These are phyloP conservation scores for Rhadinocentrus ornatus DNA, from an alignment of 2,797 vertebrate genomes.

Conservation along the genomic window DNA sequence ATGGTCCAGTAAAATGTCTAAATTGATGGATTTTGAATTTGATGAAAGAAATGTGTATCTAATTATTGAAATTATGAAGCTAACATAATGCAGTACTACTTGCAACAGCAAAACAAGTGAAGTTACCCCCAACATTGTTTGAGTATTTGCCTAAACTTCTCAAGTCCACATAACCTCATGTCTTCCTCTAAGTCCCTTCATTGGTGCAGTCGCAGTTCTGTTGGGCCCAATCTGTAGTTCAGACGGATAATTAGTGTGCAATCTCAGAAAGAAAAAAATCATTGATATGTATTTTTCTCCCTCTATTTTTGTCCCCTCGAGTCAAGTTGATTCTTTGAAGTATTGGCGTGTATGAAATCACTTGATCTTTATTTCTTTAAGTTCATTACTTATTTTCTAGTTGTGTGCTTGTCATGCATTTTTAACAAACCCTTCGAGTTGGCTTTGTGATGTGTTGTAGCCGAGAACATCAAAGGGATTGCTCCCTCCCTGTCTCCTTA, in stretches of 20 bases:
- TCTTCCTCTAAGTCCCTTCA: slow-evolving; percentile 20
- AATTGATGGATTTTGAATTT: too few relatives aligned
- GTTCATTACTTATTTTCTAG: slow-evolving; percentile 95
- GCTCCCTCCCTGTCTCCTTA: slow-evolving; percentile 39
- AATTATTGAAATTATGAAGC: too few relatives aligned
- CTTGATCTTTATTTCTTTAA: slow-evolving; percentile 94
- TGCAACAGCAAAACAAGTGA: too few relatives aligned
- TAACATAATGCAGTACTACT: too few relatives aligned
- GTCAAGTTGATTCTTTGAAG: slow-evolving; percentile 95
- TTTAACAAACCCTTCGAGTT: slow-evolving; percentile 98
- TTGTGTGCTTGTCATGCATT: slow-evolving; percentile 97
- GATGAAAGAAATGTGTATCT: too few relatives aligned
- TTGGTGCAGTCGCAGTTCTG: slow-evolving; percentile 34
- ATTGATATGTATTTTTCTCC: slow-evolving; percentile 76
- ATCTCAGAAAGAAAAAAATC: slow-evolving; percentile 63
- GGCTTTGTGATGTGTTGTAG: slow-evolving; percentile 94
- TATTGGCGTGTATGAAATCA: slow-evolving; percentile 91
- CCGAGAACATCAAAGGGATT: slow-evolving; percentile 90
- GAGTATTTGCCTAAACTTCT: slow-evolving; percentile 44
- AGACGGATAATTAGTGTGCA: slow-evolving; percentile 74
- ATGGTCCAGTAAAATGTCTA: too few relatives aligned
- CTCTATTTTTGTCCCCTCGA: slow-evolving; percentile 69
- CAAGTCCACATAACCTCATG: slow-evolving; percentile 51
- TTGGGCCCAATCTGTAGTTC: slow-evolving; percentile 40
- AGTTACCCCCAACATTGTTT: neutral